These are phyloP conservation scores for Mionectes macconnelli DNA, from an alignment of 2,113 vertebrate species.

Conservation along the genomic window DNA sequence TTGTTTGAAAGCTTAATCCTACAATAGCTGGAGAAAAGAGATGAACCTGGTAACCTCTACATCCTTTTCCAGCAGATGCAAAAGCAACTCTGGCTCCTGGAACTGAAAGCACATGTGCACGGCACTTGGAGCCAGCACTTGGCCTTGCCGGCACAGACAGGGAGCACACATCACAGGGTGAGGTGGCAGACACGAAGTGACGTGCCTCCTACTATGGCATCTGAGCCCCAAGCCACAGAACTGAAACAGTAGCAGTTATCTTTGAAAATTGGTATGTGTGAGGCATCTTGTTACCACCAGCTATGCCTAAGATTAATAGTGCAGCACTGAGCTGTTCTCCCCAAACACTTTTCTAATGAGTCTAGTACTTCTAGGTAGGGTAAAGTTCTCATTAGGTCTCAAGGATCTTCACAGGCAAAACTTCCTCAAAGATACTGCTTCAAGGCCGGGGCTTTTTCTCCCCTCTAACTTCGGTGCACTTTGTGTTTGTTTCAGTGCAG, in stretches of 20 bases:
- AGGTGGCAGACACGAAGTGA: background rate
- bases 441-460: constrained; percentile 26
- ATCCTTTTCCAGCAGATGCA: background rate
- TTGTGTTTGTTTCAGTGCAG: constrained; percentile 2
- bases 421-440: constrained; percentile 29
- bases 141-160: background rate
- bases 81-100: background rate
- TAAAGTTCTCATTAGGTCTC: constrained; percentile 37
- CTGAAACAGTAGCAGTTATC: background rate
- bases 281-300: constrained; percentile 26
- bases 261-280: background rate
- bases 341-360: constrained; percentile 4
- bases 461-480: background rate
- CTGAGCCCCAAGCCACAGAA: background rate
- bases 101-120: background rate
- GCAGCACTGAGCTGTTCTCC: constrained; percentile 4
- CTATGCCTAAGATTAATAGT: background rate
- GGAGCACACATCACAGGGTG: background rate
- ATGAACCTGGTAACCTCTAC: background rate
- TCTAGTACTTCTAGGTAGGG: constrained; percentile 13
- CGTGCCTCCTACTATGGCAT: background rate
- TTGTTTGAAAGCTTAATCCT: constrained; percentile 9
- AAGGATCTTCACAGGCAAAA: constrained; percentile 34
- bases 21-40: background rate
- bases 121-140: background rate